phyloP scores from a whole-genome alignment of 2,113 vertebrate species.

The Crotalus tigris region DNA sequence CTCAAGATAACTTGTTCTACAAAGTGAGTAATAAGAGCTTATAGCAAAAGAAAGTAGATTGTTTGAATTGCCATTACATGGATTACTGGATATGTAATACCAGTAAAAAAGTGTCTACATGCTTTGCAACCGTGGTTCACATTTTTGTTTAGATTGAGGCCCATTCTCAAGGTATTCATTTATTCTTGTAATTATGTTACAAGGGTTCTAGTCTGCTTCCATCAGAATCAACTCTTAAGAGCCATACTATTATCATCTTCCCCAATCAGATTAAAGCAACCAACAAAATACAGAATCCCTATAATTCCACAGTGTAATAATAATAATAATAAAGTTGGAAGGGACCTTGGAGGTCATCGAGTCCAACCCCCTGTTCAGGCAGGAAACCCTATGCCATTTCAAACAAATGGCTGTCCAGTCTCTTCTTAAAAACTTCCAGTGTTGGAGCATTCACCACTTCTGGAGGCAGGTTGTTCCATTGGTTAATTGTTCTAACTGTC shows the following conservation, averaged over 20 bases:
- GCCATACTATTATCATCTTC: neutral
- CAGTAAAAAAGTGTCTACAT: neutral
- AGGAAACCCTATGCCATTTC: too few relatives aligned
- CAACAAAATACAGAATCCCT: neutral
- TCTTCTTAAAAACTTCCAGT: too few relatives aligned
- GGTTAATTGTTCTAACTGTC: too few relatives aligned
- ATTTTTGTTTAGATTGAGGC: neutral
- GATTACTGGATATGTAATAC: constrained; percentile 3
- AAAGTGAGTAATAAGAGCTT: constrained; percentile 23
- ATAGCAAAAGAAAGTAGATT: constrained; percentile 21
- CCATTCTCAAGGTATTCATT: neutral
- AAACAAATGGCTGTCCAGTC: too few relatives aligned
- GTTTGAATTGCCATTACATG: neutral
- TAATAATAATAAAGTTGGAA: too few relatives aligned
- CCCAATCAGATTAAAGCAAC: neutral
- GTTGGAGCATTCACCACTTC: too few relatives aligned
- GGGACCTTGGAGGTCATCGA: too few relatives aligned
- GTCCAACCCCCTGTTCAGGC: too few relatives aligned
- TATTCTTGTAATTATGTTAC: neutral
- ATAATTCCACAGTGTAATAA: neutral
- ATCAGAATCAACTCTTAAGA: neutral
- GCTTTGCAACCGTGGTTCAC: neutral
- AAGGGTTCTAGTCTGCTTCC: neutral
- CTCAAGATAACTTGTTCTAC: constrained; percentile 9
- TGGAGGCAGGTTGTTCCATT: too few relatives aligned